A percentile compares a stretch with the other conserved stretches of the same genome.
phyloP scores from a whole-genome alignment of 1,140 invertebrate species.

The Bicyclus anynana region DNA sequence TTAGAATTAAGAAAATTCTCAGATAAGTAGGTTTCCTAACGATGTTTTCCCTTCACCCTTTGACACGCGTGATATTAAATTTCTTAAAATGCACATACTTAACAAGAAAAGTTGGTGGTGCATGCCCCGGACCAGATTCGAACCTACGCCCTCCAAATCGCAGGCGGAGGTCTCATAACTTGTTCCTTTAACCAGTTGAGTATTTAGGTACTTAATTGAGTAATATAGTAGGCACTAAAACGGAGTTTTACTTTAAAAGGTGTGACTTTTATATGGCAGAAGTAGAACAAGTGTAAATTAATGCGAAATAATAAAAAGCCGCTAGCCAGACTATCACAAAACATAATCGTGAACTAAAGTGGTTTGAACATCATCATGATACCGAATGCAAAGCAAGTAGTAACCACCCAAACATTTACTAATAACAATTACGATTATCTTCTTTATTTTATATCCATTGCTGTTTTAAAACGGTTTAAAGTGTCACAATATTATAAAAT shows the following conservation, averaged over 20 bases:
- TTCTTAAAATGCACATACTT: too few relatives aligned
- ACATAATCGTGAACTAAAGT: conserved; percentile 46
- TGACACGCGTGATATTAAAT: too few relatives aligned
- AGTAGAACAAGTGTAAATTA: conserved; percentile 20
- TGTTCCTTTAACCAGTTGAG: too few relatives aligned
- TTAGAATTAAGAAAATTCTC: too few relatives aligned
- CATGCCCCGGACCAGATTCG: too few relatives aligned
- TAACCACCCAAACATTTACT: conserved; percentile 25
- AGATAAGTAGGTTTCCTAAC: too few relatives aligned
- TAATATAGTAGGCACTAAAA: too few relatives aligned
- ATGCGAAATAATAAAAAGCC: conserved; percentile 38
- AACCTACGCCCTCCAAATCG: too few relatives aligned
- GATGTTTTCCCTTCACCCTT: too few relatives aligned
- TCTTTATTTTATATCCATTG: conserved; percentile 21
- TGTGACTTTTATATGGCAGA: neutral
- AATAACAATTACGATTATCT: conserved; percentile 11
- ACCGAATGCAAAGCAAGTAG: conserved; percentile 43
- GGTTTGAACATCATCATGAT: conserved; percentile 50
- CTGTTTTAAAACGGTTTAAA: neutral
- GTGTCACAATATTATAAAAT: neutral
- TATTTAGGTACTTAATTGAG: too few relatives aligned
- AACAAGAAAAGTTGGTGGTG: too few relatives aligned
- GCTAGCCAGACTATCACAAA: conserved; percentile 42
- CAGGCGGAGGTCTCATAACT: too few relatives aligned
- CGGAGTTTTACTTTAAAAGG: neutral